Evolutionary conservation across 1,140 invertebrate species (phyloP), one percentile per base, ranked within the genome.

Genomic region (Cepaea nemoralis): DNA sequence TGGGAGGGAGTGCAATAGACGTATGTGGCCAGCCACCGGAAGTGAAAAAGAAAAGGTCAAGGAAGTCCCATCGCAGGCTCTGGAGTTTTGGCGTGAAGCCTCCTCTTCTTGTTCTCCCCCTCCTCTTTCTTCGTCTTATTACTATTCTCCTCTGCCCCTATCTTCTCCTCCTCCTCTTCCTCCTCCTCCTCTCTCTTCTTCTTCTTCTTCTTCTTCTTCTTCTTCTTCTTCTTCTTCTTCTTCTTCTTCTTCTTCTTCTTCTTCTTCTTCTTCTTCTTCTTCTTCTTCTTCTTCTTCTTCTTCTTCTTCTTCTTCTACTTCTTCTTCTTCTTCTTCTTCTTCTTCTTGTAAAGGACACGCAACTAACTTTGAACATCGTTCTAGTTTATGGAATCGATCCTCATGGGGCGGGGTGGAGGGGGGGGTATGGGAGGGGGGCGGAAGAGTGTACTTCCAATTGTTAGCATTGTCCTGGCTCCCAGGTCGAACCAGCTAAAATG

Each of bases 231-330:
- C 31, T 31, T 69, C 31, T 69, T 31, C 33, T 31, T 69, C 31
- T 33, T 69, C 33, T 31, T 69, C 16, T 69, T 31, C 33, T 31
- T 16, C 67, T 33, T 31, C 31, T 31, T 69, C 67, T 69, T 31
- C 31, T 31, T 69, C 67, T 69, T 31, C 31, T 31, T 69, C 67
- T 69, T 31, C 31, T 31, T 69, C 67, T 69, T 31, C 31, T 31
- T 69, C 67, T 69, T 48, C 67, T 71, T 80, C 78, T 45, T 71
- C 50, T 55, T 55, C 50, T 80, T 48, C 67, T 71, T 80, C 78
- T 45, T 71, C 55, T 48, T 37, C 48, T 80, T 48, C 67, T 37
- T 76, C 40, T 76, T 37, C 27, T 10, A 48, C 74, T 48, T 37
- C 42, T 40, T 78, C 55, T 78, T 59, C 27, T 39, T 78, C 76